Base-by-base conservation (phyloP, 2,888 invertebrate genomes). In the Eudasyphora cyanicolor region DNA sequence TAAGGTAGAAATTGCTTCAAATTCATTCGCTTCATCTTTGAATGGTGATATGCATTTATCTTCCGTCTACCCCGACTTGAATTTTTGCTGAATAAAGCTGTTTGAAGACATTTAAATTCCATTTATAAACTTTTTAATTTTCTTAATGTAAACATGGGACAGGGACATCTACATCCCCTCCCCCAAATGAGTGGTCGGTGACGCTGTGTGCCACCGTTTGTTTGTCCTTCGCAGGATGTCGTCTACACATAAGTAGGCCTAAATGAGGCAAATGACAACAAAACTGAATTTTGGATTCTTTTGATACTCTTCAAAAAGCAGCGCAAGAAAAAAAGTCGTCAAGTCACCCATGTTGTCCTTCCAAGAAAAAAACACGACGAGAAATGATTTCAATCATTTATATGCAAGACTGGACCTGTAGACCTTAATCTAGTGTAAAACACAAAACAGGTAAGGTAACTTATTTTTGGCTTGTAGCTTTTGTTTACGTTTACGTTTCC, bases 51-150 rank as follows among this genome's bases (percentile, higher is more conserved):
- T 19, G 12, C 24, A 38, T 17, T 19, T 17, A 35, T 8, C 8
- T 35, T 29, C n/a, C n/a, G n/a, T n/a, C n/a, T n/a, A n/a, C n/a
- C n/a, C n/a, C n/a, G n/a, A n/a, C n/a, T n/a, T n/a, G 32, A 27
- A 19, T 62, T 1, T 8, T 2, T 32, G n/a, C n/a, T 10, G 45
- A 38, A 27, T 14, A 67, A 38, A 49, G 14, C 8, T 45, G 49
- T 49, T 73, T 54, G 73, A 21, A 38, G 67, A 67, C 35, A 67
- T 67, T 67, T 67, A 42, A 67, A 67, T 67, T 67, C 35, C 67
- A 42, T 35, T 67, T 67, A 73, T 12, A 73, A 57, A 73, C 57
- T 62, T 78, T 71, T 78, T 78, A 71, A 78, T 71, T 78, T 71
- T 19, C 24, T 27, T 78, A 78, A 78, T 78, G 73, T 57, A 73